Evolutionary conservation across 2,797 vertebrate species (phyloP).

Genomic region (Taeniopygia guttata): DNA sequence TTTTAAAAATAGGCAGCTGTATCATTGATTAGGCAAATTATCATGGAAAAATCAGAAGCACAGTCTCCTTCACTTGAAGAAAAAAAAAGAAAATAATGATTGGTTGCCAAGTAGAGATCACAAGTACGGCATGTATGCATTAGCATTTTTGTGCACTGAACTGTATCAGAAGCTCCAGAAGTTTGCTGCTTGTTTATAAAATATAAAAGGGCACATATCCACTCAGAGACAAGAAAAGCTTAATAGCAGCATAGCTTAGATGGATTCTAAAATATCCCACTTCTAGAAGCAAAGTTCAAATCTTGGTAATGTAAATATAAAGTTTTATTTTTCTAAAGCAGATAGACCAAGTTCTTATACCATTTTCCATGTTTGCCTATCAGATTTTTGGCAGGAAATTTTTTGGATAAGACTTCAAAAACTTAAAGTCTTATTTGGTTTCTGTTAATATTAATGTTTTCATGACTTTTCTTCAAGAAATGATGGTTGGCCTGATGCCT

Average conservation of each 20-base stretch:
- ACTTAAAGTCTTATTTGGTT: not conserved
- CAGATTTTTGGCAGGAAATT: not conserved
- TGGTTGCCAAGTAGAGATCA: not conserved
- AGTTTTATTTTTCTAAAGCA: slow-evolving; percentile 18
- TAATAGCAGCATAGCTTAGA: not conserved
- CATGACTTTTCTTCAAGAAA: slow-evolving; percentile 14
- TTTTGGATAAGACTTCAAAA: slow-evolving; percentile 32
- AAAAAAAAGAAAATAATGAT: not conserved
- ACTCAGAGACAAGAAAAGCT: not conserved
- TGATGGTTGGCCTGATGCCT: not conserved
- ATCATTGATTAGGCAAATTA: not conserved
- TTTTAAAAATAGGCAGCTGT: not conserved
- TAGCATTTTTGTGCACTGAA: not conserved
- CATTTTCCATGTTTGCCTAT: slow-evolving; percentile 1
- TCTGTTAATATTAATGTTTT: not conserved
- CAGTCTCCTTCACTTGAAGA: not conserved
- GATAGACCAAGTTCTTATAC: not conserved
- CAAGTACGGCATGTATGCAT: not conserved
- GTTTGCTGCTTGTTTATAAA: slow-evolving; percentile 20
- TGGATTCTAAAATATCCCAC: not conserved
- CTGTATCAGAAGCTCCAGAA: not conserved
- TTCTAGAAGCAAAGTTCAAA: slow-evolving; percentile 28
- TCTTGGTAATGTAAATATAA: slow-evolving; percentile 19
- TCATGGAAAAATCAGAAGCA: not conserved
- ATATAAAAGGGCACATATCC: not conserved